Base-by-base conservation (phyloP, 2,113 vertebrate species). In the Takifugu flavidus region DNA sequence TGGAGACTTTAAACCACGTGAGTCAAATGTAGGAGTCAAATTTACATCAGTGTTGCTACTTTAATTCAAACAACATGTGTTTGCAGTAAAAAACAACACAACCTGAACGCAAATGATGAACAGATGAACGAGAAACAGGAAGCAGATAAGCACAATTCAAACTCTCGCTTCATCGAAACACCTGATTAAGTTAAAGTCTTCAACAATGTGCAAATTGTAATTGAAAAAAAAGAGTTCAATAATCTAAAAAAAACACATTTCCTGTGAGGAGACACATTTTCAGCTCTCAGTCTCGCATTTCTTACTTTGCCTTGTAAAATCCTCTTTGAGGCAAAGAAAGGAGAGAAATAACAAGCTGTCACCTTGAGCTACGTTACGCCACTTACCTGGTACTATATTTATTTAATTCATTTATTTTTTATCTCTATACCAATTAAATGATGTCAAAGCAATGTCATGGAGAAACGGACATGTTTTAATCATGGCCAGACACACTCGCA, bases 401-500 rank as follows among this genome's bases (percentile, higher is more conserved):
- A 89, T 88, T 90, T 86, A 76, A 86, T 89, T 89, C 79, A 84
- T 89, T 85, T 84, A 75, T 85, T 87, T 53, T 81, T 86, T 85
- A 89, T 82, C 84, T 81, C 86, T 86, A 75, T 89, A 85, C 80
- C 85, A 88, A 88, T 91, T 84, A 88, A 88, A 88, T 78, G 71
- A 85, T 87, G 87, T 89, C 86, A 90, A 89, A 84, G 75, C 84
- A 83, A 87, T 90, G 88, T 84, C 82, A 89, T 75, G 85, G 85
- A 82, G 82, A 85, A 87, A 85, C 79, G 81, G 85, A 85, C 84
- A 78, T 82, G 84, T 90, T 88, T 89, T 88, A 88, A 89, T 90
- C 88, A 88, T 80, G 62, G 70, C 65, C 77, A 61, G 75, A 64
- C 76, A 81, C 80, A 78, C 82, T 83, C 81, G 71, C 2, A 62